These are phyloP conservation scores for Macrosoma leucophasiata DNA, from an alignment of 2,888 invertebrate genomes.

Conservation along the genomic window DNA sequence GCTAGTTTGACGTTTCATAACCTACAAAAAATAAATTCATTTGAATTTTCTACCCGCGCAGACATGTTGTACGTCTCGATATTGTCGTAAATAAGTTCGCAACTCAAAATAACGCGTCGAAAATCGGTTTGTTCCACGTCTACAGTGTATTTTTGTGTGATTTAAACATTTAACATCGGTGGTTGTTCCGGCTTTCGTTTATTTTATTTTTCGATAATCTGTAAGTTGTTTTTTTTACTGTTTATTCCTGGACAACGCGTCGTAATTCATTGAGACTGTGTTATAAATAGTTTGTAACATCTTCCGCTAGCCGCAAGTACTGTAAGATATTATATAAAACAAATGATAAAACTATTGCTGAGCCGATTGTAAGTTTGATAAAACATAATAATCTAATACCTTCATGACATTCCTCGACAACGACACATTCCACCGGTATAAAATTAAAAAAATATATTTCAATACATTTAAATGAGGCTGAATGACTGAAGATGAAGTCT, in stretches of 20 bases:
- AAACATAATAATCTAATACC: too few species aligned
- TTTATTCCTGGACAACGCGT: constrained; percentile 30
- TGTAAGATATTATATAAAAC: too few species aligned
- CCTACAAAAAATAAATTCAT: constrained; percentile 55
- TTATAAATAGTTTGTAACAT: constrained; percentile 45
- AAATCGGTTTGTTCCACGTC: constrained; percentile 38
- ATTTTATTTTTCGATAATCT: constrained; percentile 29
- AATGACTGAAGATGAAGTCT: too few species aligned
- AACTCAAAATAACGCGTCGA: constrained; percentile 35
- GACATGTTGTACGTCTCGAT: constrained; percentile 46
- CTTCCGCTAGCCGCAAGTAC: too few species aligned
- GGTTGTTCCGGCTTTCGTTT: constrained; percentile 20
- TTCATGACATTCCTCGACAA: too few species aligned
- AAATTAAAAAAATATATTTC: too few species aligned
- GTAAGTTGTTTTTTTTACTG: constrained; percentile 42
- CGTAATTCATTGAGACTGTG: constrained; percentile 36
- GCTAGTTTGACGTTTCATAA: constrained; percentile 58
- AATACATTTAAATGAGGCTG: too few species aligned
- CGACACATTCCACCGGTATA: too few species aligned
- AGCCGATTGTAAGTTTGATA: too few species aligned
- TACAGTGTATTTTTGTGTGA: constrained; percentile 49
- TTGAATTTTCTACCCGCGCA: constrained; percentile 65
- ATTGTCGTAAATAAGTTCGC: constrained; percentile 42
- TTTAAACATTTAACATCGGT: constrained; percentile 34
- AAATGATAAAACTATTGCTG: too few species aligned